These are phyloP conservation scores for Echiichthys vipera DNA, from an alignment of 2,797 vertebrate species.

Conservation along the genomic window DNA sequence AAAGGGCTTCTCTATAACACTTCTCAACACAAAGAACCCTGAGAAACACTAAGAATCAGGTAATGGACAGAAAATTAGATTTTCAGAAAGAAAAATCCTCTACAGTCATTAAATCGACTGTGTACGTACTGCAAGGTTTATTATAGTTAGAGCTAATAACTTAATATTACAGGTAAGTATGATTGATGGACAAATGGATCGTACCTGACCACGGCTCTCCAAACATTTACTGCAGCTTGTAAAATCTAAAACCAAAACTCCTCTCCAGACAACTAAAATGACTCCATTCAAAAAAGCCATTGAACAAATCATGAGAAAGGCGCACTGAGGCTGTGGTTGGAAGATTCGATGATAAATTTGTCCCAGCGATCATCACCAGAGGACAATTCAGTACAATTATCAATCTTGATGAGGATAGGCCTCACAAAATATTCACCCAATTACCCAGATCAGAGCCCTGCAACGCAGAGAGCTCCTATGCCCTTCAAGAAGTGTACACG, in stretches of 20 bases:
- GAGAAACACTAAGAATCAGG: background rate
- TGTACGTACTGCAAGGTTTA: constrained; percentile 6
- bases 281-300: constrained; percentile 27
- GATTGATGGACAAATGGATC: constrained; percentile 23
- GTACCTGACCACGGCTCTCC: constrained; percentile 7
- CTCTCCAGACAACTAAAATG: constrained; percentile 23
- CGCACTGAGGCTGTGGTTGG: background rate
- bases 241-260: constrained; percentile 26
- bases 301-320: constrained; percentile 60
- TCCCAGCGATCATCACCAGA: constrained; percentile 47
- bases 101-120: constrained; percentile 17
- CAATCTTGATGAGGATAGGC: constrained; percentile 65
- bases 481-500: constrained; percentile 45
- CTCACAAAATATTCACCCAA: constrained; percentile 60
- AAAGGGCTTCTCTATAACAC: constrained; percentile 15
- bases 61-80: constrained; percentile 5
- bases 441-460: constrained; percentile 57
- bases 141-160: background rate
- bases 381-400: constrained; percentile 65
- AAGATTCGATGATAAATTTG: constrained; percentile 41
- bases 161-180: constrained; percentile 6
- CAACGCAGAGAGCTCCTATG: constrained; percentile 18
- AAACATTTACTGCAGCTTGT: constrained; percentile 28
- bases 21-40: background rate
- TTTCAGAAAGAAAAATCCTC: background rate